Conservation (phyloP, 1,140 invertebrate genomes). For the Hyles euphorbiae region DNA sequence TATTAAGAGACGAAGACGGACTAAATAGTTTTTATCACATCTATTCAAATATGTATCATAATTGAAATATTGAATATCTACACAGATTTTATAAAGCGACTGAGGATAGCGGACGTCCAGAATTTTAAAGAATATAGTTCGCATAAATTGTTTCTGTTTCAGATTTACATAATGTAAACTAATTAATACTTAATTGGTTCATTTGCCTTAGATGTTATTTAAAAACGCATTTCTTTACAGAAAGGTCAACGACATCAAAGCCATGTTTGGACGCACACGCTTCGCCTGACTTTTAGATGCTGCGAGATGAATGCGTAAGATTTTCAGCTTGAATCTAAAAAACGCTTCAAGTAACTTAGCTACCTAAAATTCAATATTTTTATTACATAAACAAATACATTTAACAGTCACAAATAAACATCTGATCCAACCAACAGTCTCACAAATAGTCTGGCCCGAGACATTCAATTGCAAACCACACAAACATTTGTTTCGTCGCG, state of each 20-base stretch:
- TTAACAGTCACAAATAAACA: too few relatives aligned
- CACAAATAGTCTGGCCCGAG: neutral
- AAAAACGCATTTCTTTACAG: constrained; percentile 19
- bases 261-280: constrained; percentile 36
- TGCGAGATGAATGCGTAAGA: constrained; percentile 51
- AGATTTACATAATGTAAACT: neutral
- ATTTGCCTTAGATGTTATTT: neutral
- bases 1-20: too few relatives aligned
- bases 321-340: neutral
- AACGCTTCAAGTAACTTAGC: neutral
- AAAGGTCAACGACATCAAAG: constrained; percentile 49
- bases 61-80: neutral
- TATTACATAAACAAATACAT: too few relatives aligned
- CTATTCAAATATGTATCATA: neutral
- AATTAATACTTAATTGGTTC: neutral
- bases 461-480: too few relatives aligned
- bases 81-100: neutral
- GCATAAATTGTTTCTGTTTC: neutral
- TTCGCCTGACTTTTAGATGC: constrained; percentile 42
- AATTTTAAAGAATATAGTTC: constrained; percentile 1
- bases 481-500: too few relatives aligned
- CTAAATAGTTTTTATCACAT: too few relatives aligned
- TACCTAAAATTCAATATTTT: neutral
- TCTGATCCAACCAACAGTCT: neutral
- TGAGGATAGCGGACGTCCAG: neutral